Conservation (phyloP, 2,888 invertebrate species). For the Candidula unifasciata region DNA sequence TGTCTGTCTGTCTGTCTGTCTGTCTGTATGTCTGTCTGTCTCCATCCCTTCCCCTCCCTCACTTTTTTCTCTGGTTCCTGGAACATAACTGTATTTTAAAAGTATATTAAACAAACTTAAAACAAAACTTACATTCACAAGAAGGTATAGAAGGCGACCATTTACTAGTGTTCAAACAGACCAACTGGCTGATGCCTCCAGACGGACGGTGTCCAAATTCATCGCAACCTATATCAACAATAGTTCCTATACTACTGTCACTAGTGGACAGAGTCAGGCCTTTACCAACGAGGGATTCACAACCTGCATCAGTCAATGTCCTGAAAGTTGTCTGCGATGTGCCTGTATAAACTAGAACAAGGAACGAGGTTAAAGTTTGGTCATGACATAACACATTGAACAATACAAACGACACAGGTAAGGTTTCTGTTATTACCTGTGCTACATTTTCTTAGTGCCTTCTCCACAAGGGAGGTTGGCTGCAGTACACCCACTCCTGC, state of each 20-base stretch:
- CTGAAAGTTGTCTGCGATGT: not conserved
- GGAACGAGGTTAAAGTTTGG: too few relatives aligned
- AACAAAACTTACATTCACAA: constrained; percentile 55
- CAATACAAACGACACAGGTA: too few relatives aligned
- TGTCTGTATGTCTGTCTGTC: too few relatives aligned
- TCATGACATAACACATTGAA: too few relatives aligned
- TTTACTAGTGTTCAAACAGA: constrained; percentile 43
- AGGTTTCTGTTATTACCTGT: too few relatives aligned
- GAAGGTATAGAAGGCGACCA: constrained; percentile 50
- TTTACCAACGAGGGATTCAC: constrained; percentile 43
- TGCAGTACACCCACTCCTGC: too few relatives aligned
- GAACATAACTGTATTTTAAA: not conserved
- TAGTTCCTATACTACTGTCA: constrained; percentile 43
- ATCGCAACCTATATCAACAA: constrained; percentile 50
- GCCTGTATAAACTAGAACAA: not conserved
- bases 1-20: too few relatives aligned
- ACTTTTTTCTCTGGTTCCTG: too few relatives aligned
- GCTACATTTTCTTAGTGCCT: too few relatives aligned
- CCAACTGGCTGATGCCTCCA: constrained; percentile 39
- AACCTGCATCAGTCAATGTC: constrained; percentile 32
- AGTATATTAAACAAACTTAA: not conserved
- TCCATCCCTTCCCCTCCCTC: too few relatives aligned
- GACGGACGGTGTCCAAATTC: constrained; percentile 55
- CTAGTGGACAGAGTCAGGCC: constrained; percentile 50
- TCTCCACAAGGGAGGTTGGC: too few relatives aligned